Evolutionary conservation across 2,113 vertebrate genomes (phyloP).

Genomic region (Corythaixoides concolor): DNA sequence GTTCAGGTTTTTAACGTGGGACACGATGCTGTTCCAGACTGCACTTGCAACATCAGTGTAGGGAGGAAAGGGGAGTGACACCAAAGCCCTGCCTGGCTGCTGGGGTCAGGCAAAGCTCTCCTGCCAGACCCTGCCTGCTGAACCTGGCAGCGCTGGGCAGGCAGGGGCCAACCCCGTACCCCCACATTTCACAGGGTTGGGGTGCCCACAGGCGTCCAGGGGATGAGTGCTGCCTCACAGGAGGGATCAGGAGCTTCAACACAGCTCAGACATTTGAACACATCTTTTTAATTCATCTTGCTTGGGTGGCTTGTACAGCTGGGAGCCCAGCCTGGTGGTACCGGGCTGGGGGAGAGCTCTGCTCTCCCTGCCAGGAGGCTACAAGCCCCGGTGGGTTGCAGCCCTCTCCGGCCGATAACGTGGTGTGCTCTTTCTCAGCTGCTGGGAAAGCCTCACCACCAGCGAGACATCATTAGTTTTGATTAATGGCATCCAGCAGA

Average conservation of each 20-base stretch:
- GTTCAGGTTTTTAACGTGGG: not conserved
- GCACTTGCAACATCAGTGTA: not conserved
- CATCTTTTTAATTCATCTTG: not conserved
- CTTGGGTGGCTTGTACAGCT: not conserved
- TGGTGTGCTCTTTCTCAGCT: not conserved
- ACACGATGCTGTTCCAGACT: not conserved
- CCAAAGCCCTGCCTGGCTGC: too few relatives aligned
- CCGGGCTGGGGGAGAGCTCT: not conserved
- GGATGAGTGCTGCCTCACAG: not conserved
- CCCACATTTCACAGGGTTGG: accelerated
- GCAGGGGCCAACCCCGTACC: not conserved
- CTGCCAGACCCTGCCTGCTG: not conserved
- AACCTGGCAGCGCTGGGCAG: not conserved
- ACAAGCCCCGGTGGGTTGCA: not conserved
- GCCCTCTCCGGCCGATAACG: not conserved
- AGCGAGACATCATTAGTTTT: constrained; percentile 30
- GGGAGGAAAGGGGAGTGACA: not conserved
- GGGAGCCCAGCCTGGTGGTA: not conserved
- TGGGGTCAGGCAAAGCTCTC: not conserved
- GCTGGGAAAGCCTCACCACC: not conserved
- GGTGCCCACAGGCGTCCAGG: too few relatives aligned
- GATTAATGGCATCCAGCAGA: constrained; percentile 44
- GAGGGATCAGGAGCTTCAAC: not conserved
- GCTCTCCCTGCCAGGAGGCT: not conserved
- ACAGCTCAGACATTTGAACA: not conserved